Conservation (phyloP, 92 coral and sea anemone species). For the Phenganax subtilis region DNA sequence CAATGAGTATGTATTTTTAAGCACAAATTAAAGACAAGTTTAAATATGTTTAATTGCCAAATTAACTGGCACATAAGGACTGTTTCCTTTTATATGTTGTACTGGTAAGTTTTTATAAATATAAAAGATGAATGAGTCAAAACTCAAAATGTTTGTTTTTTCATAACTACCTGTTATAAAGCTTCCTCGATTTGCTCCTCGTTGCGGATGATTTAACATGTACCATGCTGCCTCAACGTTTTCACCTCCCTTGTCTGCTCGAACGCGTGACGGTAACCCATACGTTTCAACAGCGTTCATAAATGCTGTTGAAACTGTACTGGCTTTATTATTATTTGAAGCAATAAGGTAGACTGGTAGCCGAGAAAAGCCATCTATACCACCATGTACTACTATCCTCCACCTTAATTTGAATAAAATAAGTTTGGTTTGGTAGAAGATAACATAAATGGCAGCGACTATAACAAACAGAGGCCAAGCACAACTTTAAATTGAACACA, state of each 20-base stretch:
- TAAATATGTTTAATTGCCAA: too few species aligned
- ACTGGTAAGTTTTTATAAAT: too few species aligned
- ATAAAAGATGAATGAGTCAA: too few species aligned
- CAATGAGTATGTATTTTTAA: too few species aligned
- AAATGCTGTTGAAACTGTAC: conserved; percentile 42
- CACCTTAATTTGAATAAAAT: conserved; percentile 16
- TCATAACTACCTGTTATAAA: conserved; percentile 43
- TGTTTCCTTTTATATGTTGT: too few species aligned
- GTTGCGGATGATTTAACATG: conserved; percentile 47
- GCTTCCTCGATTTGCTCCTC: not conserved
- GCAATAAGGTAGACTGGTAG: conserved; percentile 43
- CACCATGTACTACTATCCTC: conserved; percentile 51
- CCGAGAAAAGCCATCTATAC: conserved; percentile 46
- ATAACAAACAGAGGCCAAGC: too few species aligned
- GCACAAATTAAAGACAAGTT: too few species aligned
- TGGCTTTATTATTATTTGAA: conserved; percentile 47
- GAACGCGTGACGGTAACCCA: conserved; percentile 50
- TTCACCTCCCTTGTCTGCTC: conserved; percentile 37
- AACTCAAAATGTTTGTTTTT: too few species aligned
- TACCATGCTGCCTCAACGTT: conserved; percentile 50
- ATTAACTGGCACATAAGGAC: too few species aligned
- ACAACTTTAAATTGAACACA: too few species aligned
- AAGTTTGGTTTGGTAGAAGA: not conserved
- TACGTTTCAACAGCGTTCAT: conserved; percentile 47
- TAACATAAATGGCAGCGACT: not conserved